phyloP scores from a whole-genome alignment of 2,113 vertebrate species.

The Castor canadensis region DNA sequence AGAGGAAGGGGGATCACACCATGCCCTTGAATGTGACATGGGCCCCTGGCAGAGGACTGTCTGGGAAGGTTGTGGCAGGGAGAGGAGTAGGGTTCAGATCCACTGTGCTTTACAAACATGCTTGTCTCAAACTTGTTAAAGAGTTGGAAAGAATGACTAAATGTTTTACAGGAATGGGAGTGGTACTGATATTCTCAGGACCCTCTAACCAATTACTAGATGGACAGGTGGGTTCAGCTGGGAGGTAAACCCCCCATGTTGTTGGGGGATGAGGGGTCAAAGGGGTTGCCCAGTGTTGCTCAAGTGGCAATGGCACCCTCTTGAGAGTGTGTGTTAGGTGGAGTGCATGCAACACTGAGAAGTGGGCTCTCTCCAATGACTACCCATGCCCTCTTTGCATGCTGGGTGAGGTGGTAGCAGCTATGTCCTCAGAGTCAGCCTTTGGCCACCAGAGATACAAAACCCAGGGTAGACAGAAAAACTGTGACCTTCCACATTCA shows the following conservation, averaged over 20 bases:
- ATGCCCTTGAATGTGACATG: fast-evolving
- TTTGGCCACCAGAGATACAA: background rate
- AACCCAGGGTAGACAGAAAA: background rate
- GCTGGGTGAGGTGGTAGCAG: background rate
- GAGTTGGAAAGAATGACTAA: background rate
- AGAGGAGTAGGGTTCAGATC: background rate
- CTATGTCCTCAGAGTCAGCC: background rate
- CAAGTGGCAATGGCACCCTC: background rate
- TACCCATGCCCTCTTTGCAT: background rate
- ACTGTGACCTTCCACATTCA: background rate
- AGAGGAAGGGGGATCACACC: no score
- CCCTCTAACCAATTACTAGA: no score
- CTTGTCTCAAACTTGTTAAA: background rate
- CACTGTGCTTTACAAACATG: background rate
- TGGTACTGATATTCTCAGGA: no score
- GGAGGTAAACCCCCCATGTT: background rate
- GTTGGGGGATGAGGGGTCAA: background rate
- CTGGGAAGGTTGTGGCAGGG: background rate
- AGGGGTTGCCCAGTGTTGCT: background rate
- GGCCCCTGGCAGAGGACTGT: background rate
- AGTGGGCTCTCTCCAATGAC: background rate
- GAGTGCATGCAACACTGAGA: background rate
- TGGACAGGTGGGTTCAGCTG: background rate
- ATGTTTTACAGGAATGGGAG: background rate
- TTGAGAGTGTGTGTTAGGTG: background rate